Evolutionary conservation across 2,888 invertebrate genomes (phyloP).

Genomic region (Nephrocerus scutellatus): DNA sequence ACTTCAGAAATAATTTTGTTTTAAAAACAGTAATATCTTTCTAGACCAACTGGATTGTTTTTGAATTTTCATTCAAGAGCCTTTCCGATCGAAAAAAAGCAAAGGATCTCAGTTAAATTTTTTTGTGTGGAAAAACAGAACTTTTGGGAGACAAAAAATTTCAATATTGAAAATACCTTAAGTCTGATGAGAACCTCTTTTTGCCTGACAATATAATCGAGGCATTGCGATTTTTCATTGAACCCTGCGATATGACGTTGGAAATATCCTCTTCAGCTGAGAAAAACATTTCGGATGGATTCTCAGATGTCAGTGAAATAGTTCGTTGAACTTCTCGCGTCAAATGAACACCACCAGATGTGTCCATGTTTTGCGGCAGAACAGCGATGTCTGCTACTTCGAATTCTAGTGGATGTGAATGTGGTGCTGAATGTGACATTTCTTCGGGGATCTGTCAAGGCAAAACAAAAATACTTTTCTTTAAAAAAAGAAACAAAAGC

Average conservation of each 20-base stretch:
- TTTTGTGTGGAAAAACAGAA: neutral
- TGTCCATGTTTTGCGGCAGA: slow-evolving; percentile 25
- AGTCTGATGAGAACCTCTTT: slow-evolving; percentile 46
- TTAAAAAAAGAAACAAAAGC: neutral
- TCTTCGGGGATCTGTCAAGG: slow-evolving; percentile 42
- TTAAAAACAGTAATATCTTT: neutral
- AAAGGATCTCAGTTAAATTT: slow-evolving; percentile 3
- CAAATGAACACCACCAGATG: slow-evolving; percentile 34
- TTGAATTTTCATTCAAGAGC: too few species aligned
- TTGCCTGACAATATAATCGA: slow-evolving; percentile 44
- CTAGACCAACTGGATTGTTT: too few species aligned
- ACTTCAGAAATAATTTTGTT: neutral
- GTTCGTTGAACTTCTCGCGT: slow-evolving; percentile 60
- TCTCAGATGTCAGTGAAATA: slow-evolving; percentile 80
- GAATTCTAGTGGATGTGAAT: slow-evolving; percentile 46
- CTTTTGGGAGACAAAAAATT: neutral
- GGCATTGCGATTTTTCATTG: slow-evolving; percentile 42
- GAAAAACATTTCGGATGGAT: slow-evolving; percentile 86
- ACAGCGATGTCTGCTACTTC: slow-evolving; percentile 45
- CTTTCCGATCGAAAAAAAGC: neutral
- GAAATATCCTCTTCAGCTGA: slow-evolving; percentile 84
- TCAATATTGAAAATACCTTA: slow-evolving; percentile 32
- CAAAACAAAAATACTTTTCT: neutral
- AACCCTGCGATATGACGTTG: slow-evolving; percentile 42
- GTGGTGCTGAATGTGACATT: slow-evolving; percentile 48